Evolutionary conservation across 2,113 vertebrate genomes (phyloP), one percentile per base, ranked within the genome.

Genomic region (Gnathonemus longibarbis): DNA sequence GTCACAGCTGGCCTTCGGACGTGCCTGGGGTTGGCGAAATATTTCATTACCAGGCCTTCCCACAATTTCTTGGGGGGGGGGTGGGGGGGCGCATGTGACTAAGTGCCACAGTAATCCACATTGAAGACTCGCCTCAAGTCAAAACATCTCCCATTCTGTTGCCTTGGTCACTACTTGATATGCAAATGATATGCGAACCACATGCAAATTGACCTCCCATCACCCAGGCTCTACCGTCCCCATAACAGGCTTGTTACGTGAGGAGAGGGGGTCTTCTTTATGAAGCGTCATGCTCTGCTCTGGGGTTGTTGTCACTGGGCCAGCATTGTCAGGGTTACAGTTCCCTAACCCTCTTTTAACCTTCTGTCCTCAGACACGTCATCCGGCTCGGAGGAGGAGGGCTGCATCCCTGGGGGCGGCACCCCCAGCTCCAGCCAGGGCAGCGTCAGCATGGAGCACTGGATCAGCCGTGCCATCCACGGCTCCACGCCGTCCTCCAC

Each of bases 361-460:
- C 95, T 89, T 89, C 94, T 96, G 90, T 96, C 95, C 94, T 95
- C 95, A 97, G 98, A 99, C 96, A 99, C 98, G 84, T 99, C 98
- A 92, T 99, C 98, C 90, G 98, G 98, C 93, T 99, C 98, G 42
- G 98, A 99, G 95, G 98, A 98, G 4, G 98, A 99, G 97, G 98
- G 97, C 93, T 98, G 97, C 0, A 94, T 96, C 87, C 96, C 98
- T 94, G 89, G 98, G 8, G 98, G 96, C 94, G 98, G 98, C 94
- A 98, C 98, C 91, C 97, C 98, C 91, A 97, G 97, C 88, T 98
- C 97, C 91, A 97, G 97, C 94, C 97, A 98, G 89, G 97, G 97
- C 92, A 97, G 97, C 91, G 96, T 97, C 91, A 97, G 97, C 94
- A 97, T 99, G 98, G 98, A 99, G 95, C 98, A 99, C 89, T 99